Percentiles rank a stretch among this genome's conserved stretches.
Conservation (phyloP, 1,140 invertebrate species). For the Brachionus sp. region DNA sequence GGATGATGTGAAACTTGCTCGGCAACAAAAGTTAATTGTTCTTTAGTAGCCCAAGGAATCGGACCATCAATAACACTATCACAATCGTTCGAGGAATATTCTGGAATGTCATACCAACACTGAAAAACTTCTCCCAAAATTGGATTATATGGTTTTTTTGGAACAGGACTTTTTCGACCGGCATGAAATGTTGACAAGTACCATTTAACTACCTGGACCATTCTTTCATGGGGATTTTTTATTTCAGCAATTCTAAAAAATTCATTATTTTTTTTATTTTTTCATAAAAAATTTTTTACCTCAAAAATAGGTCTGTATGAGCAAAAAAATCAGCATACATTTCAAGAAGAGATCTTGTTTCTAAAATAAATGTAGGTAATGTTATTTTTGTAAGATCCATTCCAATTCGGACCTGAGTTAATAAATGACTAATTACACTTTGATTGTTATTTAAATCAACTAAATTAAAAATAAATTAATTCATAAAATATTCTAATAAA, state of each 20-base stretch:
- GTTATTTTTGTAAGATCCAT: conserved; percentile 61
- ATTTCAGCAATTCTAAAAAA: conserved; percentile 72
- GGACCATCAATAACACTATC: conserved; percentile 51
- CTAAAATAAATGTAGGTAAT: conserved; percentile 60
- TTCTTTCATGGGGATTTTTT: conserved; percentile 76
- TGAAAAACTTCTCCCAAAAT: conserved; percentile 60
- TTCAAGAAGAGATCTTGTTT: conserved; percentile 57
- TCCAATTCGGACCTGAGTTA: conserved; percentile 58
- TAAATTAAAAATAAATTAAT: background rate
- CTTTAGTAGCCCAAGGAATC: conserved; percentile 54
- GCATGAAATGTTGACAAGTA: conserved; percentile 69
- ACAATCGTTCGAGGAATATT: background rate
- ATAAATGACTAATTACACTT: conserved; percentile 74
- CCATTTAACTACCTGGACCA: conserved; percentile 76
- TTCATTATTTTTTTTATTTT: conserved; percentile 49
- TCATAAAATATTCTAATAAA: background rate
- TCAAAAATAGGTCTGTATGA: conserved; percentile 60
- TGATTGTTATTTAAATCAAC: conserved; percentile 42
- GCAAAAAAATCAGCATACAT: conserved; percentile 62
- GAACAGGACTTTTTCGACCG: conserved; percentile 81
- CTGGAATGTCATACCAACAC: conserved; percentile 54
- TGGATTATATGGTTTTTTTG: conserved; percentile 62
- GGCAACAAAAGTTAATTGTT: conserved; percentile 57
- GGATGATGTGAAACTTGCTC: conserved; percentile 61
- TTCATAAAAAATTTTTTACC: conserved; percentile 50